phyloP scores from a whole-genome alignment of 2,888 invertebrate species.

The Melikaiella ostensackeni region DNA sequence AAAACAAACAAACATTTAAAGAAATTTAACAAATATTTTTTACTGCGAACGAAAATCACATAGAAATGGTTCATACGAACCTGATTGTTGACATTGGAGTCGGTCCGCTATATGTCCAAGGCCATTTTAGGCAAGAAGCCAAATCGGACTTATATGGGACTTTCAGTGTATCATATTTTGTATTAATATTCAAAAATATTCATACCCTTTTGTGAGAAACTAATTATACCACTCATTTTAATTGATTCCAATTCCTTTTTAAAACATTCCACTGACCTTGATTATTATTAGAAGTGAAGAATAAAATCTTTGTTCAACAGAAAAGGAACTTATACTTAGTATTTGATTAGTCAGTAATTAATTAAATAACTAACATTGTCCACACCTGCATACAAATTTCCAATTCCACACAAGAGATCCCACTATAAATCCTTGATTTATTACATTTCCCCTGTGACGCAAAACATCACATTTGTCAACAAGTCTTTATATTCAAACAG shows the following conservation, averaged over 20 bases:
- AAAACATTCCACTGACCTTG: not conserved
- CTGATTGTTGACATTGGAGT: no score
- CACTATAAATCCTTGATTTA: no score
- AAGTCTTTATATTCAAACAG: not conserved
- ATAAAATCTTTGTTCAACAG: not conserved
- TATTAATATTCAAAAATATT: no score
- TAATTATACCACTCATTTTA: not conserved
- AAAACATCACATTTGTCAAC: constrained; percentile 5
- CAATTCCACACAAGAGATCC: constrained; percentile 1
- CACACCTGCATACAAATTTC: not conserved
- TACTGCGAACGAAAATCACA: no score
- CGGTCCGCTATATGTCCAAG: no score
- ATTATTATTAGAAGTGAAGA: not conserved
- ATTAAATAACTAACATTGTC: not conserved
- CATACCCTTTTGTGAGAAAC: no score
- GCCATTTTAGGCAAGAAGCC: no score
- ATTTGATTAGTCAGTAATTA: not conserved
- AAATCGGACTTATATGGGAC: no score
- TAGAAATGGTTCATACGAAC: no score
- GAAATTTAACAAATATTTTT: no score
- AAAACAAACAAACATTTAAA: no score
- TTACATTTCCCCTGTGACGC: not conserved
- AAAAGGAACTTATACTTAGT: not conserved
- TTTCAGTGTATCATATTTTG: no score
- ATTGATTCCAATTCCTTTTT: not conserved